These are phyloP conservation scores for Apamea anceps DNA, from an alignment of 2,888 invertebrate species.

Conservation along the genomic window DNA sequence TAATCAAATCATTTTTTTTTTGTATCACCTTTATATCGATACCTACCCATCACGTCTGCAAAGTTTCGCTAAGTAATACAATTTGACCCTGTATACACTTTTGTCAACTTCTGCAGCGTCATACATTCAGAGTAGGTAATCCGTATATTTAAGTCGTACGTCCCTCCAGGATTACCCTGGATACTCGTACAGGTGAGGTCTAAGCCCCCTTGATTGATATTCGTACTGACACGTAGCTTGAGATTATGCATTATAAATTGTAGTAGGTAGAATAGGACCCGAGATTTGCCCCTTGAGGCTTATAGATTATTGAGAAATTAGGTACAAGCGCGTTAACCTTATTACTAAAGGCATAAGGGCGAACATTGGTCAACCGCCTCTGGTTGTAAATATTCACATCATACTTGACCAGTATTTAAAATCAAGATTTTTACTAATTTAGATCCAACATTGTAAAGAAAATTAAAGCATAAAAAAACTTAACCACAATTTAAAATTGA, in stretches of 20 bases:
- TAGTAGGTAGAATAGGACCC: neutral
- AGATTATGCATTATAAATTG: neutral
- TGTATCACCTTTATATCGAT: no score
- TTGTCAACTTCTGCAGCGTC: neutral
- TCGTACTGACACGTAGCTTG: neutral
- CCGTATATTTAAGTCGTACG: conserved; percentile 1
- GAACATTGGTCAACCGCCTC: neutral
- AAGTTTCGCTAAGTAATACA: no score
- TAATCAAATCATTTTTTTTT: no score
- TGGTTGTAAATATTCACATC: neutral
- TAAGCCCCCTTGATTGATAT: conserved; percentile 52
- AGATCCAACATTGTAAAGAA: neutral
- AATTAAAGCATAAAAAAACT: neutral
- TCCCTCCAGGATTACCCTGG: conserved; percentile 14
- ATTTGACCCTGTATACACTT: neutral
- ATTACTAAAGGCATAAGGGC: neutral
- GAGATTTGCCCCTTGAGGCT: no score
- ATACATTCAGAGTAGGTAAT: neutral
- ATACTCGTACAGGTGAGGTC: neutral
- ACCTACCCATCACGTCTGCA: no score
- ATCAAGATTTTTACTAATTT: neutral
- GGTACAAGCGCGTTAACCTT: neutral
- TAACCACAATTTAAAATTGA: neutral
- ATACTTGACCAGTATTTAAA: neutral
- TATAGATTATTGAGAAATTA: neutral